These are phyloP conservation scores for Drepana arcuata DNA, from an alignment of 1,140 invertebrate genomes.

Conservation along the genomic window DNA sequence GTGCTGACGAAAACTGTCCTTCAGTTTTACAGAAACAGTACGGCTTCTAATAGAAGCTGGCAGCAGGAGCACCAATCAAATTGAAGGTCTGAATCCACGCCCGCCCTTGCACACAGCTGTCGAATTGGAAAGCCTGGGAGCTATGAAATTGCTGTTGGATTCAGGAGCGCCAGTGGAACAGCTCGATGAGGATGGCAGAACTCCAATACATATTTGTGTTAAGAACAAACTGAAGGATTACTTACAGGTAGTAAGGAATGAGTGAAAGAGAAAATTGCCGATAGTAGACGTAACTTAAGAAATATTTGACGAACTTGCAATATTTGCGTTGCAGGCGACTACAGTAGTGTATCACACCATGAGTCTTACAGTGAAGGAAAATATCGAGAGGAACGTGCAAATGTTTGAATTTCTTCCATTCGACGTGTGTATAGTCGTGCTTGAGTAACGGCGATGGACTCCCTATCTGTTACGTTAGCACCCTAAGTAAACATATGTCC, in stretches of 20 bases:
- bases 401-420: too few species aligned
- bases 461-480: too few species aligned
- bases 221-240: slow-evolving; percentile 54
- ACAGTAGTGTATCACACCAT: too few species aligned
- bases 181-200: slow-evolving; percentile 72
- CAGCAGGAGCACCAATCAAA: slow-evolving; percentile 40
- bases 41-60: slow-evolving; percentile 48
- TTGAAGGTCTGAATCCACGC: slow-evolving; percentile 24
- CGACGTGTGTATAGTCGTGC: too few species aligned
- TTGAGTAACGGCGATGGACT: too few species aligned
- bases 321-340: too few species aligned
- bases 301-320: too few species aligned
- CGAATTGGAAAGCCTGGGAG: slow-evolving; percentile 66
- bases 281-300: too few species aligned
- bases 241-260: slow-evolving; percentile 34
- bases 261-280: too few species aligned
- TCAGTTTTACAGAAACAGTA: slow-evolving; percentile 48
- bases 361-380: too few species aligned
- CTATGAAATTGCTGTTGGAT: slow-evolving; percentile 69
- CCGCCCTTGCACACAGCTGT: slow-evolving; percentile 77
- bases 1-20: slow-evolving; percentile 2
- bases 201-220: slow-evolving; percentile 76
- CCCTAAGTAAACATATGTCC: too few species aligned
- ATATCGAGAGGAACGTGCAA: too few species aligned
- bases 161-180: slow-evolving; percentile 68